Evolutionary conservation across 2,113 vertebrate species (phyloP), one percentile per base, ranked within the genome.

Genomic region (Calypte anna): DNA sequence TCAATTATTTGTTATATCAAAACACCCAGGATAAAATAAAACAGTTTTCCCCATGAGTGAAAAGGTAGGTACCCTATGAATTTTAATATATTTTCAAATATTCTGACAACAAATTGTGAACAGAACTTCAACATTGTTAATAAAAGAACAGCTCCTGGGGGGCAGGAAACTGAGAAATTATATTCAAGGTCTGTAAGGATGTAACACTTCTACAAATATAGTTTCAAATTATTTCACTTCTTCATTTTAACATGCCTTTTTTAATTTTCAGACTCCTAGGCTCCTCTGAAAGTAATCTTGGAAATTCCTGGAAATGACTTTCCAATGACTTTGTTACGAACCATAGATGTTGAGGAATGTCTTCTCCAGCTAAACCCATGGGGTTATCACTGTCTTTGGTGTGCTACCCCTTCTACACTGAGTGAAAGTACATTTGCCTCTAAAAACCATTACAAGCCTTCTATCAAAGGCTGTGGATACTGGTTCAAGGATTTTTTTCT

Each of bases 1-100:
- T 27, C 31, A 91, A 91, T 86, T 96, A 93, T 84, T 82, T 95
- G 50, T 73, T 92, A 38, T 81, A 54, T 77, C 74, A 93, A 87
- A 94, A 87, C n/a, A 81, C 31, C 12, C 36, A 73, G 27, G 48
- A 85, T 69, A 68, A 79, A 94, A 91, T 62, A 48, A 62, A 83
- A 74, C 14, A 7, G 12, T 67, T 94, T 86, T 90, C 40, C 36
- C 44, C 81, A 54, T 67, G 58, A 85, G 28, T 89, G 28, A 88
- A 79, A 84, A 93, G 5, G 16, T 55, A 92, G 38, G 16, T 69
- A 87, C 5, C 5, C 14, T 61, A 36, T 69, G 82, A 96, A 92
- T 95, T 95, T 84, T 85, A 93, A 82, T 93, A 61, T 38, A 31
- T 48, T 88, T 17, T 44, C 59, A 85, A 83, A 84, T 91, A 90